Evolutionary conservation across 2,888 invertebrate species (phyloP).

Genomic region (Drosophila anomelani): DNA sequence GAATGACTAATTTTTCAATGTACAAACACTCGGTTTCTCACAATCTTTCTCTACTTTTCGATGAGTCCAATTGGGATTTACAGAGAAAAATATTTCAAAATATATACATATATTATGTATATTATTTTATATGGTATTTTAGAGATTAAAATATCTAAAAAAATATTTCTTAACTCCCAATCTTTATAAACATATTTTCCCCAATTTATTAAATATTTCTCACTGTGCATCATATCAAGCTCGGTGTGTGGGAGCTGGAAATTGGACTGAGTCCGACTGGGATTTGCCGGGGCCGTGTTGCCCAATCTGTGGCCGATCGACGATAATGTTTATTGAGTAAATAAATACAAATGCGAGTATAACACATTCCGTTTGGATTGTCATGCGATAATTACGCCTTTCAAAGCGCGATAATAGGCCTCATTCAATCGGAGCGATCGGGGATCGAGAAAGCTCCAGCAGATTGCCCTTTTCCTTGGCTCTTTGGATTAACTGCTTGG

Average conservation of each 20-base stretch:
- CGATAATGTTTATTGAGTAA: conserved; percentile 76
- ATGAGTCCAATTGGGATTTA: conserved; percentile 28
- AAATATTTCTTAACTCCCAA: no score
- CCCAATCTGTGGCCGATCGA: conserved; percentile 42
- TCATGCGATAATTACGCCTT: conserved; percentile 79
- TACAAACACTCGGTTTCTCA: conserved; percentile 27
- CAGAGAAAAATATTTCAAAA: background rate
- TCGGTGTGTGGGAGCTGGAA: conserved; percentile 44
- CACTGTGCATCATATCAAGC: conserved; percentile 1
- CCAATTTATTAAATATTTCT: background rate
- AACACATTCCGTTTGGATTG: conserved; percentile 70
- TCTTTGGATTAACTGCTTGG: conserved; percentile 5
- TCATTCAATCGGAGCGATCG: conserved; percentile 59
- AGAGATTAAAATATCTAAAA: background rate
- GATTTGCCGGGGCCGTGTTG: conserved; percentile 10
- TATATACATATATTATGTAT: no score
- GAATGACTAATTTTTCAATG: conserved; percentile 42
- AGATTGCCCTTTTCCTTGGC: conserved; percentile 38
- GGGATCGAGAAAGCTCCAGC: conserved; percentile 4
- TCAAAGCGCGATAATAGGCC: conserved; percentile 76
- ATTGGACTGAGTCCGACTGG: conserved; percentile 5
- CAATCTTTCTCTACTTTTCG: conserved; percentile 2
- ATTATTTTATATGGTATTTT: background rate
- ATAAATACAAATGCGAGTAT: conserved; percentile 72
- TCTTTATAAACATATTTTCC: background rate